Evolutionary conservation across 2,888 invertebrate species (phyloP), one percentile per base, ranked within the genome.

Genomic region (Hydrotaea cyrtoneurina): DNA sequence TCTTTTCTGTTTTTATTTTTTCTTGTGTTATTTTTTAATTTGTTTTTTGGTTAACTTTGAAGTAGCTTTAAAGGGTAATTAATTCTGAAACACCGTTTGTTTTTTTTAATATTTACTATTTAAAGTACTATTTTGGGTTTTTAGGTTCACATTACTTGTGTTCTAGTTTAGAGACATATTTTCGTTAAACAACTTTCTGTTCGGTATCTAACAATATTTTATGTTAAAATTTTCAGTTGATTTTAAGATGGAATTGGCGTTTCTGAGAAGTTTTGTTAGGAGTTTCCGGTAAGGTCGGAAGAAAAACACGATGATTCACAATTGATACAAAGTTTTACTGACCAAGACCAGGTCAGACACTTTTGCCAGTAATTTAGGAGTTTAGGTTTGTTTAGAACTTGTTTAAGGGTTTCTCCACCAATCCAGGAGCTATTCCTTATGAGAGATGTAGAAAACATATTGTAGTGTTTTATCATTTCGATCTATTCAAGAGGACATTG

Each of bases 151-250:
- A 50, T 71, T 73, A 62, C 50, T 64, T 23, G 1, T 7, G 26
- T 50, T 50, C 59, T 59, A 59, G 59, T 50, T n/a, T 50, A 50
- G 50, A 50, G 0, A 59, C 13, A 31, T 31, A 31, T 31, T 31
- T 59, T 23, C 26, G 13, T 23, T 23, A 26, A 39, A 23, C 23
- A 19, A 19, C 74, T 85, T 78, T 82, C 78, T 85, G 78, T 86
- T 83, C 46, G 74, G 78, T 81, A 83, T 78, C 83, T 81, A 81
- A 80, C 83, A 62, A 83, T 75, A 50, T 57, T 80, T 26, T 78
- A 59, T 85, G 80, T 83, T 59, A 7, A 21, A 21, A 15, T 72
- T 72, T 26, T 72, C 13, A 23, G 11, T 8, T 50, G 26, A 21
- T 21, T 71, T 71, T 53, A 17, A 1, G n/a, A 2, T 53, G 2